phyloP scores from a whole-genome alignment of 1,140 invertebrate genomes.

The Bombus picipes region DNA sequence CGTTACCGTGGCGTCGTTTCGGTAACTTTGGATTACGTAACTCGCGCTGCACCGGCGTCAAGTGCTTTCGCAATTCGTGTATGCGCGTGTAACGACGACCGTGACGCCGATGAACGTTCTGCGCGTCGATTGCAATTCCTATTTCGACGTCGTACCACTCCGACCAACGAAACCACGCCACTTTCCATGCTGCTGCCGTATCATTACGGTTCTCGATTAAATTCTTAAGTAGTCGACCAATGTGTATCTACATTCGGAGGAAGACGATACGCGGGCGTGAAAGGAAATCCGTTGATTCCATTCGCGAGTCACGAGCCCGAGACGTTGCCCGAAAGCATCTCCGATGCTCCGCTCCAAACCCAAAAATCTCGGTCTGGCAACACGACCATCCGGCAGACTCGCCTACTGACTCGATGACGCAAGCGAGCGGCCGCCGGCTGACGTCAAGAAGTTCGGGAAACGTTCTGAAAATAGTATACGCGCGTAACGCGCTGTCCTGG shows the following conservation, averaged over 20 bases:
- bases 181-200: no score
- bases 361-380: not conserved
- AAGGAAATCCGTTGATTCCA: no score
- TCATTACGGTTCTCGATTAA: no score
- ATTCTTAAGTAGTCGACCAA: no score
- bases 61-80: slow-evolving; percentile 7
- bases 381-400: not conserved
- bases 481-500: slow-evolving; percentile 31
- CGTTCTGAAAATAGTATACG: slow-evolving; percentile 43
- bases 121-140: not conserved
- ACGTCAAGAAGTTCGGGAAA: slow-evolving; percentile 44
- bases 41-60: not conserved
- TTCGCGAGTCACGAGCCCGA: no score
- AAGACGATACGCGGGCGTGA: no score
- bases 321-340: no score
- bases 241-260: no score
- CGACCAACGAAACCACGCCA: not conserved
- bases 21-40: slow-evolving; percentile 37
- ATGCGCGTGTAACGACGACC: not conserved
- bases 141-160: no score
- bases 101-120: not conserved
- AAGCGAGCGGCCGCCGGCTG: slow-evolving; percentile 17
- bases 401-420: slow-evolving; percentile 28
- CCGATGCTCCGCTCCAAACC: no score
- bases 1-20: slow-evolving; percentile 27